phyloP scores from a whole-genome alignment of 2,888 invertebrate genomes.

The Catocala nupta region DNA sequence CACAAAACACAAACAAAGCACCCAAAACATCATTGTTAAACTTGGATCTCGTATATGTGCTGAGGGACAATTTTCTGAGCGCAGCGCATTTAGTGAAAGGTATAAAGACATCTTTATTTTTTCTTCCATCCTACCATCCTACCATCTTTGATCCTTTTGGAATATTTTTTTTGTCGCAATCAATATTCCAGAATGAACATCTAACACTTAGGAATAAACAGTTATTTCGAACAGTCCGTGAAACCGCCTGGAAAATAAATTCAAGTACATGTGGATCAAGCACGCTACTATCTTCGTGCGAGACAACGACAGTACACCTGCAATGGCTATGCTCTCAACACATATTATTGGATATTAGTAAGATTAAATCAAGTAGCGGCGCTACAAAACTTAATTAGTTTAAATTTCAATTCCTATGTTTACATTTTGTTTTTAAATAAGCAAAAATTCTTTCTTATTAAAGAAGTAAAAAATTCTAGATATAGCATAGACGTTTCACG shows the following conservation, averaged over 20 bases:
- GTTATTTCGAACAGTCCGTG: conserved; percentile 2
- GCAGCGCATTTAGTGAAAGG: too few relatives aligned
- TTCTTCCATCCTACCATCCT: too few relatives aligned
- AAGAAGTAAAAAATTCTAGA: too few relatives aligned
- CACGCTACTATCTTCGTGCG: conserved; percentile 4
- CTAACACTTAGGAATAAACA: conserved; percentile 4
- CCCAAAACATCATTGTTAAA: conserved; percentile 3
- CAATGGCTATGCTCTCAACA: conserved; percentile 1
- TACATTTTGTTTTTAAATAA: too few relatives aligned
- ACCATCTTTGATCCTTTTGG: not conserved
- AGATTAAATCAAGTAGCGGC: too few relatives aligned
- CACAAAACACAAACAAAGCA: not conserved
- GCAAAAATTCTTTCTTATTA: too few relatives aligned
- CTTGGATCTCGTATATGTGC: not conserved
- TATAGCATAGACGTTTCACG: too few relatives aligned
- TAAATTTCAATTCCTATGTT: too few relatives aligned
- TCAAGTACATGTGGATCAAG: conserved; percentile 2
- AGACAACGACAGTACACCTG: not conserved
- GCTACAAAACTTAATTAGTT: too few relatives aligned
- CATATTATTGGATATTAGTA: not conserved
- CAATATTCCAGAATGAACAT: not conserved
- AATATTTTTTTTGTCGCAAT: not conserved
- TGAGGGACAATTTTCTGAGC: not conserved
- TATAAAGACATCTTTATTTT: too few relatives aligned
- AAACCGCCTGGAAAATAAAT: not conserved